Evolutionary conservation across 2,888 invertebrate species (phyloP), one percentile per base, ranked within the genome.

Genomic region (Hemithea aestivaria): DNA sequence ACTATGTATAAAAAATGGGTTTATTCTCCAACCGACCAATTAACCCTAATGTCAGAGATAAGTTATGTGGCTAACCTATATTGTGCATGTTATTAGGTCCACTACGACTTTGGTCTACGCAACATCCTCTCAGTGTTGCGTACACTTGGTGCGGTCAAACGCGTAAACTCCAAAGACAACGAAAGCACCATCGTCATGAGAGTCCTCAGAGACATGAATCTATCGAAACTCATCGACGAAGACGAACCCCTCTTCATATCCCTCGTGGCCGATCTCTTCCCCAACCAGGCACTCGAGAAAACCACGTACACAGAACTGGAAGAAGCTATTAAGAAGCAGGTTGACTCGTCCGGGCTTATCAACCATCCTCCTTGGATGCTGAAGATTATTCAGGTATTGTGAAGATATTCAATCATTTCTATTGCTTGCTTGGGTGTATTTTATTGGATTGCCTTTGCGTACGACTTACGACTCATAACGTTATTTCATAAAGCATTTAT

Each of bases 181-280:
- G 98, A 98, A 81, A 95, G 96, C 63, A 97, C 96, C 7, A 98
- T 97, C 53, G 98, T 98, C 7, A 98, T 98, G 98, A 88, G 97
- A 61, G 97, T 98, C 7, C 84, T 98, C n/a, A 88, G 98, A 53
- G 98, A 98, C 71, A 98, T 98, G 98, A 98, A 98, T 88, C 88
- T 98, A 9, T 98, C 98, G 2, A 98, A 98, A 79, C 85, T 98
- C 32, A 98, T 97, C 54, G 98, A 98, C 66, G 98, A 98, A 75
- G 98, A 98, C 70, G 98, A 98, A 66, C 98, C 98, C 0, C 88
- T 98, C n/a, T 98, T 98, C 71, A 95, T 97, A 80, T 98, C 98
- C 0, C 84, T 98, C 25, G 97, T 98, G 11, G 94, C 97, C 20
- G 98, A 98, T 85, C 84, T 98, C 58, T 98, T 98, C 79, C 98